Evolutionary conservation across 1,140 invertebrate genomes (phyloP).

Genomic region (Drosophila orosa): DNA sequence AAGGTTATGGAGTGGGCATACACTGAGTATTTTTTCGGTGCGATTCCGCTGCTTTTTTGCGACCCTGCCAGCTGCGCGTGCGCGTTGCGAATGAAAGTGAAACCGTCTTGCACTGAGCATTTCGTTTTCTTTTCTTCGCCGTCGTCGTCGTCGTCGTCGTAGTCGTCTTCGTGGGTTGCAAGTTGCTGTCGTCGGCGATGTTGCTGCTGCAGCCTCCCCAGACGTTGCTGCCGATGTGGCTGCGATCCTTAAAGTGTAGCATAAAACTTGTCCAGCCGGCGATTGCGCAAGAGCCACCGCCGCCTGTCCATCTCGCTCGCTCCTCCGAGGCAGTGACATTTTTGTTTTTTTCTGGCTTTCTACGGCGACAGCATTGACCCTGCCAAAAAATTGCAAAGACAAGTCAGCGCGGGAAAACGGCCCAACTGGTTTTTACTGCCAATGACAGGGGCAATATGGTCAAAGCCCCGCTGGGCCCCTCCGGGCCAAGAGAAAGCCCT

Average conservation of each 20-base stretch:
- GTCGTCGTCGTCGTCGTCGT: conserved; percentile 12
- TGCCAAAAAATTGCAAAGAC: conserved; percentile 47
- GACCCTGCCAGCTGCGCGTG: conserved; percentile 74
- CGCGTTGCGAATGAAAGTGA: conserved; percentile 83
- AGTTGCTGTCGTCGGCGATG: conserved; percentile 11
- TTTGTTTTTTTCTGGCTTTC: conserved; percentile 67
- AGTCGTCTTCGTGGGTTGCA: conserved; percentile 15
- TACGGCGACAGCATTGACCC: conserved; percentile 75
- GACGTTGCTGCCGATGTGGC: conserved; percentile 15
- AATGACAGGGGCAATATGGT: conserved; percentile 40
- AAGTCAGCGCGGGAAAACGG: conserved; percentile 64
- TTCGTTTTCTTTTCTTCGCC: conserved; percentile 79
- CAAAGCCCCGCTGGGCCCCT: conserved; percentile 11
- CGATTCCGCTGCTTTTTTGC: conserved; percentile 33
- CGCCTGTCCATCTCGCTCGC: conserved; percentile 7
- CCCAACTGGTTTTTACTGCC: conserved; percentile 65
- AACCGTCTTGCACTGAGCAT: conserved; percentile 71
- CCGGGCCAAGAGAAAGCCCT: conserved; percentile 60
- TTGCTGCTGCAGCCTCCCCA: conserved; percentile 14
- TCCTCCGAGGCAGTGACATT: conserved; percentile 59
- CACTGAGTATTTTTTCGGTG: conserved; percentile 17
- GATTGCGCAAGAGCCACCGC: conserved; percentile 67
- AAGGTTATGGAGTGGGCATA: background rate
- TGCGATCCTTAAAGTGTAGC: conserved; percentile 78
- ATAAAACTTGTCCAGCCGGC: conserved; percentile 70